Percentiles rank a stretch among this genome's conserved stretches.
These are phyloP conservation scores for Atherix ibis DNA, from an alignment of 2,888 invertebrate species.

Conservation along the genomic window DNA sequence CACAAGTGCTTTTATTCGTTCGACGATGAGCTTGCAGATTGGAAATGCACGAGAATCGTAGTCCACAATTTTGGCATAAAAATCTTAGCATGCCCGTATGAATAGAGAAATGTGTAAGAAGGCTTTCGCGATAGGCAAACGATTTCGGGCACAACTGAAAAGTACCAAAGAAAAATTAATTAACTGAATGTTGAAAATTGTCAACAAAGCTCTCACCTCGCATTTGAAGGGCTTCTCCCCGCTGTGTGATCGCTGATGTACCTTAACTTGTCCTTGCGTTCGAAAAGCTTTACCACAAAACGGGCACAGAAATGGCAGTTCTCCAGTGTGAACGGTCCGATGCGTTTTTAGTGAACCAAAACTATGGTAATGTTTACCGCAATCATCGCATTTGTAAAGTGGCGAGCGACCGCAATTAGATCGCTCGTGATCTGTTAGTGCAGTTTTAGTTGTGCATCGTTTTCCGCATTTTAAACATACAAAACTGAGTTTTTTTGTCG, in stretches of 20 bases:
- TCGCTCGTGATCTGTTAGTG: slow-evolving; percentile 31
- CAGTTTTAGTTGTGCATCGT: slow-evolving; percentile 28
- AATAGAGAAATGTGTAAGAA: slow-evolving; percentile 35
- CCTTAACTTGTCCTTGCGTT: slow-evolving; percentile 26
- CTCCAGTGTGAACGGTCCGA: slow-evolving; percentile 29
- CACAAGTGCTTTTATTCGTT: slow-evolving; percentile 34
- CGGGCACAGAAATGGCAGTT: slow-evolving; percentile 22
- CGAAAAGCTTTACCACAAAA: slow-evolving; percentile 27
- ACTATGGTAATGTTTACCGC: slow-evolving; percentile 32
- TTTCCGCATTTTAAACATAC: slow-evolving; percentile 30
- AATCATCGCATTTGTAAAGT: slow-evolving; percentile 27
- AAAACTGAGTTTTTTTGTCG: slow-evolving; percentile 13
- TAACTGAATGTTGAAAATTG: no score
- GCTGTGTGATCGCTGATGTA: slow-evolving; percentile 32
- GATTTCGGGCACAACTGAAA: slow-evolving; percentile 29
- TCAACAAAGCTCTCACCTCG: slow-evolving; percentile 29
- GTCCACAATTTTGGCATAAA: slow-evolving; percentile 35
- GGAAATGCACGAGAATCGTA: slow-evolving; percentile 37
- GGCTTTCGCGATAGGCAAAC: slow-evolving; percentile 36
- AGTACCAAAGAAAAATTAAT: not conserved
- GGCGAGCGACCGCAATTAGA: slow-evolving; percentile 32
- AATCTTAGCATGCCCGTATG: slow-evolving; percentile 37
- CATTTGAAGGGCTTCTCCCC: slow-evolving; percentile 37
- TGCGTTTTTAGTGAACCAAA: slow-evolving; percentile 34
- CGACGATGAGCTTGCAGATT: slow-evolving; percentile 36